Conservation (phyloP, 1,140 invertebrate species). For the Drosophila subpulchrella region DNA sequence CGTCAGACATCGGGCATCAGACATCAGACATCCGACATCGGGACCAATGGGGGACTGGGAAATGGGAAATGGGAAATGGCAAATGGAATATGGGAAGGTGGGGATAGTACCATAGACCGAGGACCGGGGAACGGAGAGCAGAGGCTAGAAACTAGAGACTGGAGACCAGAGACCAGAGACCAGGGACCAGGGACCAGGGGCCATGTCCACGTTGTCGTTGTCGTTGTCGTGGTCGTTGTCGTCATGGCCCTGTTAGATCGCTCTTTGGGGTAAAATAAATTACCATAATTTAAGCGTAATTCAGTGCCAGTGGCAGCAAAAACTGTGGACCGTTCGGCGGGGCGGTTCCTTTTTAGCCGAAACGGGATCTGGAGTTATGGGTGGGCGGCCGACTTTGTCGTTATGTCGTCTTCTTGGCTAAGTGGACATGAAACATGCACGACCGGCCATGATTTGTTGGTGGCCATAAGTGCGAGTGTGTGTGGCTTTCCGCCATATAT, state of each 20-base stretch:
- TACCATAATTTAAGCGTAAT: constrained; percentile 83
- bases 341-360: not conserved
- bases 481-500: constrained; percentile 29
- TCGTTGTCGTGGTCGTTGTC: constrained; percentile 49
- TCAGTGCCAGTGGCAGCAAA: constrained; percentile 64
- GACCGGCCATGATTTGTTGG: constrained; percentile 58
- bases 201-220: constrained; percentile 43
- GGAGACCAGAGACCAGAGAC: not conserved
- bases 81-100: no score
- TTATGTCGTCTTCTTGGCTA: constrained; percentile 70
- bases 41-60: constrained; percentile 9
- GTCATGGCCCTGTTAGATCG: constrained; percentile 71
- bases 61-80: not conserved
- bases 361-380: constrained; percentile 39
- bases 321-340: constrained; percentile 28
- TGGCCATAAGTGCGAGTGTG: constrained; percentile 21
- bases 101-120: no score
- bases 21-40: constrained; percentile 32
- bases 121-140: not conserved
- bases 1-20: constrained; percentile 18
- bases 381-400: constrained; percentile 39
- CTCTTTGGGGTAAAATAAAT: constrained; percentile 82
- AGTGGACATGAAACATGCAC: constrained; percentile 81
- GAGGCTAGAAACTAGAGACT: not conserved
- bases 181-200: constrained; percentile 14